Evolutionary conservation across 2,113 vertebrate species (phyloP).

Genomic region (Empidonax traillii): DNA sequence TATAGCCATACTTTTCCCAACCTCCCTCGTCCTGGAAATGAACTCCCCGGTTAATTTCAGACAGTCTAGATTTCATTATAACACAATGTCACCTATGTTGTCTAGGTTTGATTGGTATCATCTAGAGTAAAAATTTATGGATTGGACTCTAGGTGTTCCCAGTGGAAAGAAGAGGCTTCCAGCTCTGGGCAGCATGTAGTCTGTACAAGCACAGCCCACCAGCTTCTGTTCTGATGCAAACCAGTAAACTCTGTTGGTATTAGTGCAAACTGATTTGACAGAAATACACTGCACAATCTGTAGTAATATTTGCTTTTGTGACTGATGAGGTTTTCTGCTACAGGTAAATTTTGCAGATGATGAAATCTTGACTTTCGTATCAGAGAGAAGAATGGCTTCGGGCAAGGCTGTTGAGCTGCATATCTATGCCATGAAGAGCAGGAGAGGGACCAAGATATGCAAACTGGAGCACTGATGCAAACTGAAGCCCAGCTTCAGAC

Average conservation of each 20-base stretch:
- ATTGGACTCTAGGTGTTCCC: neutral
- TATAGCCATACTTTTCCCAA: neutral
- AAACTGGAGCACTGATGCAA: neutral
- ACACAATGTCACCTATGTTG: neutral
- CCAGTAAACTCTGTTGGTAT: neutral
- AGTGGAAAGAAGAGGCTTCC: neutral
- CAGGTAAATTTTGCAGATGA: neutral
- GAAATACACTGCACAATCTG: neutral
- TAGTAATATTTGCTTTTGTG: neutral
- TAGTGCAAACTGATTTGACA: neutral
- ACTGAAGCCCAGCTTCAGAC: neutral
- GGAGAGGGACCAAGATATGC: neutral
- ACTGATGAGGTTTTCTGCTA: neutral
- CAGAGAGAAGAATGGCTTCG: neutral
- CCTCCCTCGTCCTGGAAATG: neutral
- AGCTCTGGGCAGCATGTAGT: neutral
- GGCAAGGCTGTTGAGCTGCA: neutral
- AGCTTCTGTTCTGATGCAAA: neutral
- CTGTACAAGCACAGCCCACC: neutral
- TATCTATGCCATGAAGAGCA: neutral
- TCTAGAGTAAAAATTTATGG: neutral
- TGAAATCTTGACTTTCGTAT: neutral
- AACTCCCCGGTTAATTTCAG: neutral
- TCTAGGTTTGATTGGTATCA: neutral
- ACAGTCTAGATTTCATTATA: neutral